Base-by-base conservation (phyloP, 2,888 invertebrate genomes). In the Eilema caniola region DNA sequence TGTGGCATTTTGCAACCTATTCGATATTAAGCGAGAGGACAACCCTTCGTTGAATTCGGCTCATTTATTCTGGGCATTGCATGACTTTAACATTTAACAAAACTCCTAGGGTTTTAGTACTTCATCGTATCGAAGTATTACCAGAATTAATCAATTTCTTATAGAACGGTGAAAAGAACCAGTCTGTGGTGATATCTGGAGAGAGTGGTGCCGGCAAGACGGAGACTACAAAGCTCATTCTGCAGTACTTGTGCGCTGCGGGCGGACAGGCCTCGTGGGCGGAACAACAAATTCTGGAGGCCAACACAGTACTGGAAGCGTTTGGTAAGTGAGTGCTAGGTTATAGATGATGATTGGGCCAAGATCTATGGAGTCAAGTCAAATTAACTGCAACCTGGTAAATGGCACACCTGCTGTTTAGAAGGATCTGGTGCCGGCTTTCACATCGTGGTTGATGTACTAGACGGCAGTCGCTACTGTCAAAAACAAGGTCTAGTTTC, bases 131-230 rank as follows among this genome's bases (percentile, higher is more conserved):
- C 53, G n/a, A 2, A 20, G 47, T 47, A 47, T 7, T 47, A 20
- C 20, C 20, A 47, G 47, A 47, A 53, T 25, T 5, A 12, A 4
- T 11, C 57, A 57, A 12, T 57, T 23, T 20, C 33, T 41, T 53
- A 33, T 79, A 95, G 95, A 95, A 93, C 70, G 95, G 94, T 16
- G 95, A 95, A 80, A 94, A 89, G 80, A 95, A 95, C 88, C 98
- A 98, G 92, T 98, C 98, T 67, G 97, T 98, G 84, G 98, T 98
- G 69, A 98, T 98, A 95, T 98, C 98, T 57, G 98, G 98, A 2
- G 98, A 98, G 93, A 98, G 98, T 84, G 98, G 99, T 8, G 98
- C 98, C 7, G 99, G 99, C 66, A 99, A 99, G 94, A 99, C 99
- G 0, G 98, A 99, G 92, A 98, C 98, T 67, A 99, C 98, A 4